Evolutionary conservation across 1,140 invertebrate genomes (phyloP).

Genomic region (Ceratoteleas bidentatus): DNA sequence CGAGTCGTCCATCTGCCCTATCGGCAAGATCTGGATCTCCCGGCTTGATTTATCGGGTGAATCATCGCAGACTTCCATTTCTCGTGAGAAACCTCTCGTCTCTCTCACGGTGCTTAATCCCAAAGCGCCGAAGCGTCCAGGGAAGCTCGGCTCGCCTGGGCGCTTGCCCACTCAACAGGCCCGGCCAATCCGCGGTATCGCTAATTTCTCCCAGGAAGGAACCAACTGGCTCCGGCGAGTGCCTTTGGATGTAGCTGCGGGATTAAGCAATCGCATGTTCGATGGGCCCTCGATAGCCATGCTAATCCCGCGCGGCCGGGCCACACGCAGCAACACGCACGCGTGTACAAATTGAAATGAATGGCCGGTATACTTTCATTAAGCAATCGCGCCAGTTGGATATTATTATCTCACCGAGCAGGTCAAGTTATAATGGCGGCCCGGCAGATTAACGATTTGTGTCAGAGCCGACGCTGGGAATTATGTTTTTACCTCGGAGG

Average conservation of each 20-base stretch:
- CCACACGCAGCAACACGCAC: constrained; percentile 63
- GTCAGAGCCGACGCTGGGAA: constrained; percentile 27
- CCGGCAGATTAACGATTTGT: constrained; percentile 46
- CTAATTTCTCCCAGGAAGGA: constrained; percentile 58
- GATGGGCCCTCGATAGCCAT: constrained; percentile 76
- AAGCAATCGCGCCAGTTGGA: constrained; percentile 52
- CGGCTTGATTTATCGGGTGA: no score
- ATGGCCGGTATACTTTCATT: constrained; percentile 64
- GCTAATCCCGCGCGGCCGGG: constrained; percentile 72
- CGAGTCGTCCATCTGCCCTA: no score
- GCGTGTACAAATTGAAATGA: constrained; percentile 65
- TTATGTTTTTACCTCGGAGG: constrained; percentile 9
- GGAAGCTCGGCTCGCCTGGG: no score
- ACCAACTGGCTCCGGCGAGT: constrained; percentile 65
- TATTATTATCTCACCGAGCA: constrained; percentile 58
- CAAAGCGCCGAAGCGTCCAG: no score
- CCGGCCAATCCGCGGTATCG: constrained; percentile 22
- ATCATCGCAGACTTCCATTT: no score
- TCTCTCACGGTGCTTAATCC: no score
- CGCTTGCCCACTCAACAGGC: no score
- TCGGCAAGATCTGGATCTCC: no score
- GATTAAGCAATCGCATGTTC: constrained; percentile 76
- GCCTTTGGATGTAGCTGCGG: constrained; percentile 64
- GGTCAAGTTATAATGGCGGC: constrained; percentile 51
- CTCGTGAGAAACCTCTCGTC: no score